Conservation (phyloP, 2,797 vertebrate genomes). For the Esox masquinongy region DNA sequence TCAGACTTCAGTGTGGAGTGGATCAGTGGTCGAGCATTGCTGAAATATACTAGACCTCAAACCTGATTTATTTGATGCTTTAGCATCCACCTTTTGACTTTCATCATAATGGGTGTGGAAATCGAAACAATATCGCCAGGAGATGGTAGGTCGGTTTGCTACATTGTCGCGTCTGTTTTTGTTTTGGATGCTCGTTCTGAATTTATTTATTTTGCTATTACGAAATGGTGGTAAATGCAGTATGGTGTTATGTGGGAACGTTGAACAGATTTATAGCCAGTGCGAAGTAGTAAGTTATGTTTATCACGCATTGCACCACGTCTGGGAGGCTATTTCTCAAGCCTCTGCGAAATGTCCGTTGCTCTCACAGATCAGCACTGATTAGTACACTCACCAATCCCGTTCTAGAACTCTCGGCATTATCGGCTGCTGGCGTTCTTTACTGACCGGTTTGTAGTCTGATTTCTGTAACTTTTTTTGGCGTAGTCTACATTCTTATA, state of each 20-base stretch:
- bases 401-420: conserved; percentile 35
- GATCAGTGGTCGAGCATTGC: background rate
- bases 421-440: background rate
- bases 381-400: conserved; percentile 8
- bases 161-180: conserved; percentile 18
- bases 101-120: conserved; percentile 88
- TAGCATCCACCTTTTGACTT: conserved; percentile 26
- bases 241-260: background rate
- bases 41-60: background rate
- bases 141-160: conserved; percentile 81
- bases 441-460: background rate
- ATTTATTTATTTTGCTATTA: background rate
- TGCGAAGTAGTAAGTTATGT: background rate
- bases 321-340: background rate
- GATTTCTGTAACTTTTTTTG: background rate
- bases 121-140: conserved; percentile 95
- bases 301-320: background rate
- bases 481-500: background rate
- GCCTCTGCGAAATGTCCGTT: background rate
- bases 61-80: conserved; percentile 39
- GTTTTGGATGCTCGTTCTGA: background rate
- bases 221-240: background rate
- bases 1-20: background rate
- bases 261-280: background rate
- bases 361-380: background rate